Base-by-base conservation (phyloP, 2,888 invertebrate genomes). In the Elmis aenea region DNA sequence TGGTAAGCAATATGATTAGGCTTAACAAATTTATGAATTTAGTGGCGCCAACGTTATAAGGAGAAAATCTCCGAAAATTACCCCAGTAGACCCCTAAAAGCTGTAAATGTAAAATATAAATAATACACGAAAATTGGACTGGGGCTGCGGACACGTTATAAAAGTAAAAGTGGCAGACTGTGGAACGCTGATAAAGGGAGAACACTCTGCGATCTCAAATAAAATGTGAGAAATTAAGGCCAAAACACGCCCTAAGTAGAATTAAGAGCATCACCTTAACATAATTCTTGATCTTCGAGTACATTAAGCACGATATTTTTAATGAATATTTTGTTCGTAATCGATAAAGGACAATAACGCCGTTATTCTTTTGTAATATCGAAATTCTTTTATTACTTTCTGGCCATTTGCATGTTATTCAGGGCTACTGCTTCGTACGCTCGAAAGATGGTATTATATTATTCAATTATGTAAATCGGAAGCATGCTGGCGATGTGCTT, bases 361-460 rank as follows among this genome's bases (percentile, higher is more conserved):
- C 18, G 8, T 18, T 18, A 18, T 8, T 6, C 5, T 18, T 18
- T 18, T 18, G 8, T 6, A 18, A 18, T 18, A 6, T 8, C 18
- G 8, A 18, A 26, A 26, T 4, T 26, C 13, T 13, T 13, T 12
- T 18, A 5, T 18, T 6, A 6, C 38, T 48, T 43, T 36, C 35
- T 38, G 18, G 41, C 23, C 8, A 50, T 51, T 51, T 49, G 51
- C 51, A 50, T 51, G 43, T 46, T 45, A 50, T 50, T 50, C 50
- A 46, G 38, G 5, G 18, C 32, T 37, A 37, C 41, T 39, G 43
- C 42, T 33, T 43, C 45, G 39, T 42, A 48, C 43, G 38, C 39
- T 41, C 41, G 46, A 50, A 45, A 51, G 43, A 46, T 51, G 42
- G 43, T 42, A 33, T 48, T 48, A 44, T 51, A 51, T 48, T 51